Evolutionary conservation across 2,113 vertebrate species (phyloP).

Genomic region (Piprites chloris): DNA sequence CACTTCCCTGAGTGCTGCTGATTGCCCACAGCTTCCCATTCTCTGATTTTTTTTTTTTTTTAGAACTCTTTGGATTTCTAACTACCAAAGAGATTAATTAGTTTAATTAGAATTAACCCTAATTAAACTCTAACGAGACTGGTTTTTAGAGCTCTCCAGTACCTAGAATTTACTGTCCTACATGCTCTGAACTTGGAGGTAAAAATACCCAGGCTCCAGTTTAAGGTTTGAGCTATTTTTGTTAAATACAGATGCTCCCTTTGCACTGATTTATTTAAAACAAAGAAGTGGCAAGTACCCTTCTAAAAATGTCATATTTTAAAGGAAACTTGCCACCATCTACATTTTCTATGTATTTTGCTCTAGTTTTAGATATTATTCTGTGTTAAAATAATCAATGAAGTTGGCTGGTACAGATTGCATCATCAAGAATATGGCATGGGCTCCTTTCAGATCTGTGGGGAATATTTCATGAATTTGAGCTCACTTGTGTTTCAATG

Average conservation of each 20-base stretch:
- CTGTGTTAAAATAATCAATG: not conserved
- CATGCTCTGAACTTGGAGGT: not conserved
- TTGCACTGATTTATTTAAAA: not conserved
- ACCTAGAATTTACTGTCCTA: not conserved
- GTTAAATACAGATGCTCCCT: not conserved
- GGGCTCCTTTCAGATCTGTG: not conserved
- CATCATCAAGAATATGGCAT: fast-evolving
- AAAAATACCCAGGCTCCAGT: not conserved
- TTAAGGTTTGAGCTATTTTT: not conserved
- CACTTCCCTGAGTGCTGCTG: not conserved
- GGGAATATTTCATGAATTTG: not conserved
- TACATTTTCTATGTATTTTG: not conserved
- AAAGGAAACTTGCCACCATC: not conserved
- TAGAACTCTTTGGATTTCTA: not conserved
- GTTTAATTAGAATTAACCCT: not conserved
- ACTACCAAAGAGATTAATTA: not conserved
- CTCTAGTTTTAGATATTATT: not conserved
- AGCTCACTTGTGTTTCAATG: not conserved
- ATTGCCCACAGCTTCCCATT: not conserved
- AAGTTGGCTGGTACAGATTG: not conserved
- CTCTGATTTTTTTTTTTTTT: not conserved
- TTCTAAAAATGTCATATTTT: not conserved
- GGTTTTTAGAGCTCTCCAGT: not conserved
- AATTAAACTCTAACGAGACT: not conserved
- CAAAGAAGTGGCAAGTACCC: not conserved